These are phyloP conservation scores for Ophion slaviceki DNA, from an alignment of 2,888 invertebrate species.

Conservation along the genomic window DNA sequence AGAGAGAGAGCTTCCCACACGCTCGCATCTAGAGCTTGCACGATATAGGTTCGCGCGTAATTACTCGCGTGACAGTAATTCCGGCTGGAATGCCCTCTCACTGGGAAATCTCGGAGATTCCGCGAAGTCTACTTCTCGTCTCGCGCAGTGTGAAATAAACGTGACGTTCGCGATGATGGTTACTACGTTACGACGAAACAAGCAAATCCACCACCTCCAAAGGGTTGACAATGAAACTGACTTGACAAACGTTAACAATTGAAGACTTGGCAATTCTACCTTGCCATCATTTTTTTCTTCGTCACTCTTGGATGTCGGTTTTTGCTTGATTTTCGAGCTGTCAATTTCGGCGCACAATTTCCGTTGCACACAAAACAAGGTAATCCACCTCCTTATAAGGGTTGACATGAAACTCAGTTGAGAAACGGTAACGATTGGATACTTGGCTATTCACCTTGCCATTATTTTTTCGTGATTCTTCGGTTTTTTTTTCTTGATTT, in stretches of 20 bases:
- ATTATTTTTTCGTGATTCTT: not conserved
- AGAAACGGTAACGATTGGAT: too few relatives aligned
- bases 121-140: constrained; percentile 52
- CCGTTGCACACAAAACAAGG: not conserved
- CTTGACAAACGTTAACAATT: too few relatives aligned
- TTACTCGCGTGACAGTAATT: constrained; percentile 83
- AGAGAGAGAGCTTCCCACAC: constrained; percentile 54
- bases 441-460: not conserved
- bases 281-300: not conserved
- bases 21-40: constrained; percentile 50
- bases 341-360: too few relatives aligned
- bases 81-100: constrained; percentile 76
- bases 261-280: not conserved
- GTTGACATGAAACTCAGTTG: not conserved
- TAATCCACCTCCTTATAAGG: not conserved
- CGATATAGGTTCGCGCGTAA: constrained; percentile 74
- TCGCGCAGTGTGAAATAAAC: constrained; percentile 39
- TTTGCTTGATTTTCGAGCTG: not conserved
- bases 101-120: constrained; percentile 68
- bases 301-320: not conserved
- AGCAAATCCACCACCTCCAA: not conserved
- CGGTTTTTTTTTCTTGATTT: not conserved
- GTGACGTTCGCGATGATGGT: constrained; percentile 44
- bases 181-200: not conserved
- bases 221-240: not conserved